phyloP scores from a whole-genome alignment of 2,113 vertebrate genomes.

The Hyperopisus bebe region DNA sequence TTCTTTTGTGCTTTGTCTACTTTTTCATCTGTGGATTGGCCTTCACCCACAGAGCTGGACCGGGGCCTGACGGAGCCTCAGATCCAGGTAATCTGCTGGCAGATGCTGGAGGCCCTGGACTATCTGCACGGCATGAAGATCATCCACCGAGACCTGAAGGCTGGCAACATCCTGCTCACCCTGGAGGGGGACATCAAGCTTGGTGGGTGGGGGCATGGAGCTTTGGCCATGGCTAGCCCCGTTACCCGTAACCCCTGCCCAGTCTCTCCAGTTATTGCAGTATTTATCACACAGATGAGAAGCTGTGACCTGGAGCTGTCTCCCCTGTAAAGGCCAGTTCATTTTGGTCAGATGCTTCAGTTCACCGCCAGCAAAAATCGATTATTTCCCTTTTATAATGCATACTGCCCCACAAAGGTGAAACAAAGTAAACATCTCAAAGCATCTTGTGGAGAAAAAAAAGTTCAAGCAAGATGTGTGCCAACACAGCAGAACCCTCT shows the following conservation, averaged over 20 bases:
- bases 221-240: background rate
- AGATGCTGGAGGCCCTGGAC: conserved; percentile 84
- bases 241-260: background rate
- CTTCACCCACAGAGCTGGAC: conserved; percentile 73
- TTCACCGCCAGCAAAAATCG: background rate
- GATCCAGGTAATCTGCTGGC: conserved; percentile 84
- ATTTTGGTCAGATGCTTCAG: background rate
- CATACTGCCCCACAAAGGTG: background rate
- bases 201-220: conserved; percentile 58
- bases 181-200: conserved; percentile 90
- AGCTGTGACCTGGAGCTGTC: too few species aligned
- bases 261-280: background rate
- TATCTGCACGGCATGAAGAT: conserved; percentile 91
- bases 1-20: background rate
- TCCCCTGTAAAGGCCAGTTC: background rate
- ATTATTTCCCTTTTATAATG: background rate
- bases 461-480: conserved; percentile 24
- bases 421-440: background rate
- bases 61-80: conserved; percentile 82
- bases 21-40: background rate
- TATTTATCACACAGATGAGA: background rate
- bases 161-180: conserved; percentile 88
- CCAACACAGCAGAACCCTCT: too few species aligned
- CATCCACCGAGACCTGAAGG: conserved; percentile 96
- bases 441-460: background rate